Evolutionary conservation across 2,113 vertebrate species (phyloP), one percentile per base, ranked within the genome.

Genomic region (Halichoeres trimaculatus): DNA sequence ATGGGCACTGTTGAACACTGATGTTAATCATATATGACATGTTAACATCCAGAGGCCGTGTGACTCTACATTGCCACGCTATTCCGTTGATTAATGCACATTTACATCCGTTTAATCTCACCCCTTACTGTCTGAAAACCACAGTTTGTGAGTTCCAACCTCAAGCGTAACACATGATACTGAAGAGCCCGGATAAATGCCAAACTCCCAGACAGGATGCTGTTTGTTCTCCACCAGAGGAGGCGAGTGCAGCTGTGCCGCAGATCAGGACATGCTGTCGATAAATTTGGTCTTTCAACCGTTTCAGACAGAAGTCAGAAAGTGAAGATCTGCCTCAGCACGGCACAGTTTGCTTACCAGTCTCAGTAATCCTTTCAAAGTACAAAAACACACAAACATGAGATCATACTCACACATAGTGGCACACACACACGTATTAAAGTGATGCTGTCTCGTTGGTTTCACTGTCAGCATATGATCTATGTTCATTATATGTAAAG

Each of bases 331-430:
- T 56, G 50, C 54, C 45, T 76, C 40, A 65, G 20, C 50, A 22
- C 1, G 17, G 35, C 56, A 38, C 66, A 75, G 63, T 20, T 17
- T 3, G 20, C 76, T 56, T 61, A 41, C 17, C 58, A 54, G 74
- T 76, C 74, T 51, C 12, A 24, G 19, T 72, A 75, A 62, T 62
- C 66, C 78, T 86, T 84, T 85, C 70, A 86, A 83, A 72, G 74
- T 60, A 55, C 22, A 55, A 30, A 68, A 55, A 83, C 22, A 64
- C 59, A 41, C 60, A 66, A 0, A 7, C 24, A 8, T 19, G 30
- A 30, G 30, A 30, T 30, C 51, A 26, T 52, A 71, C 24, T 30
- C 8, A 43, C 41, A 47, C 36, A 24, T 7, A 60, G 40, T 22
- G 14, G 53, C 76, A 54, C 48, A 60, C 35, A 30, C 30, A 30